Conservation (phyloP, 2,113 vertebrate genomes). For the Origma solitaria region DNA sequence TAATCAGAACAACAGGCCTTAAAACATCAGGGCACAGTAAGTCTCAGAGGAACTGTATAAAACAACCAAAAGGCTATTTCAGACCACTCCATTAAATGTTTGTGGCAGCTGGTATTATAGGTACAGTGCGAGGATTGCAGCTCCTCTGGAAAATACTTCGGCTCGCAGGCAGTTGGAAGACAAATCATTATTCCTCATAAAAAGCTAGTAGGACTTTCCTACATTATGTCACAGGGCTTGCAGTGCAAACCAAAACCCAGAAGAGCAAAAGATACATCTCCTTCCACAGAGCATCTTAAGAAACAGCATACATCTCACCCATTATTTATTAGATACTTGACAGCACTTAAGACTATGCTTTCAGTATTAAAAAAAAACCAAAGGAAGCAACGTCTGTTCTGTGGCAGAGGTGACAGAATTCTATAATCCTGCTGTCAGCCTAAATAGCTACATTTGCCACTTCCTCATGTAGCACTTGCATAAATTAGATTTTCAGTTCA, state of each 20-base stretch:
- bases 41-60: not conserved
- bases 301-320: conserved; percentile 1
- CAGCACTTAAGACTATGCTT: conserved; percentile 20
- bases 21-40: not conserved
- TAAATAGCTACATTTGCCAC: conserved; percentile 24
- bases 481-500: conserved; percentile 42
- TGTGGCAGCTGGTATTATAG: not conserved
- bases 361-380: not conserved
- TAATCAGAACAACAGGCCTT: not conserved
- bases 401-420: conserved; percentile 31
- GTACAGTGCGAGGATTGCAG: not conserved
- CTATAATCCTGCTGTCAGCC: conserved; percentile 45
- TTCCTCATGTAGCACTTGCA: conserved; percentile 4
- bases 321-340: conserved; percentile 58
- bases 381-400: conserved; percentile 8
- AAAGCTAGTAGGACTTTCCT: not conserved
- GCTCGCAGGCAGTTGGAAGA: not conserved
- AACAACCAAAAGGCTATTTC: not conserved
- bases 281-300: not conserved
- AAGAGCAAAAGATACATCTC: not conserved
- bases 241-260: not conserved
- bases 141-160: not conserved
- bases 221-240: not conserved
- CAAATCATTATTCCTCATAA: not conserved
- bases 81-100: not conserved